Evolutionary conservation across 37 sponge, comb jelly and placozoan genomes (phyloP).

Genomic region (Chondrosia reniformis): DNA sequence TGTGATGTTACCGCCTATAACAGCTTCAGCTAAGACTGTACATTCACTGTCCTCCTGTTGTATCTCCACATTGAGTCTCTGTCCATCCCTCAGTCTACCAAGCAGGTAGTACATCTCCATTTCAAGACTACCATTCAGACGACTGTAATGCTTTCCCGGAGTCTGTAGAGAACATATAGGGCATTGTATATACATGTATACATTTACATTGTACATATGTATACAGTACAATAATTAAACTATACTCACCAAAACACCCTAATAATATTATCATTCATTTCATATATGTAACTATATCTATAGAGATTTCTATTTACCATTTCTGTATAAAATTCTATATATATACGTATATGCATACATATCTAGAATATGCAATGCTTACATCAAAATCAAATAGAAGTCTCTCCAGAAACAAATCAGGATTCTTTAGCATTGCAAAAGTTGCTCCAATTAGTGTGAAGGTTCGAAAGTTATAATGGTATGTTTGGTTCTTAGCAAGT

Average conservation of each 20-base stretch:
- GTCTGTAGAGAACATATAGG: too few species aligned
- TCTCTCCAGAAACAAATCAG: conserved; percentile 27
- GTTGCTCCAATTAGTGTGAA: conserved; percentile 22
- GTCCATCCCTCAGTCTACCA: conserved; percentile 20
- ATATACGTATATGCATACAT: not conserved
- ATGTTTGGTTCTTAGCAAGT: not conserved
- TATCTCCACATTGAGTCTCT: too few species aligned
- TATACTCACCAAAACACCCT: not conserved
- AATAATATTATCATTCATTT: too few species aligned
- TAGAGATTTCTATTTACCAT: too few species aligned
- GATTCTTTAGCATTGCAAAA: conserved; percentile 21
- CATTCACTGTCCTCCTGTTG: too few species aligned
- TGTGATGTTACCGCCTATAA: too few species aligned
- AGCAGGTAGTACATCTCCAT: conserved; percentile 16
- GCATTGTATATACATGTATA: not conserved
- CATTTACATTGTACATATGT: not conserved
- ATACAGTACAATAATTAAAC: not conserved
- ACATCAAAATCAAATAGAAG: conserved; percentile 29
- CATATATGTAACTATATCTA: too few species aligned
- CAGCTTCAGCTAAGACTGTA: too few species aligned
- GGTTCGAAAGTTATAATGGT: conserved; percentile 3
- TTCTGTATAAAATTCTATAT: too few species aligned
- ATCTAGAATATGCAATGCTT: not conserved
- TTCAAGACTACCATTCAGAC: conserved; percentile 19
- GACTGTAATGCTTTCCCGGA: too few species aligned